phyloP scores from a whole-genome alignment of 1,140 invertebrate genomes.

The Aradophagus sp. region DNA sequence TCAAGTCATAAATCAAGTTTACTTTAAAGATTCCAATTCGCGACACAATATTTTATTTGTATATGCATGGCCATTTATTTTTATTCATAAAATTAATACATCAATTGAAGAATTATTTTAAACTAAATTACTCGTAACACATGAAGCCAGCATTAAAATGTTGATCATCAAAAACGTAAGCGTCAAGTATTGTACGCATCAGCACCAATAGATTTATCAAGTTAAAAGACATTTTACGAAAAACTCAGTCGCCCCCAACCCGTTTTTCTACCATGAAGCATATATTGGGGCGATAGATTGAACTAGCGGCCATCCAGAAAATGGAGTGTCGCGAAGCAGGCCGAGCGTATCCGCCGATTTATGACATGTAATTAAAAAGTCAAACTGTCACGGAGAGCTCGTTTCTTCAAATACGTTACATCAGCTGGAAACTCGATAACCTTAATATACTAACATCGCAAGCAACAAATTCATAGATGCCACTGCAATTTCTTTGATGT shows the following conservation, averaged over 20 bases:
- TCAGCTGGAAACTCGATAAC: conserved; percentile 63
- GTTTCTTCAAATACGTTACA: conserved; percentile 60
- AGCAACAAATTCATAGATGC: conserved; percentile 44
- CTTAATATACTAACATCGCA: conserved; percentile 51
- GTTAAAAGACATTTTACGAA: conserved; percentile 65
- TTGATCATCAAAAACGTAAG: conserved; percentile 35
- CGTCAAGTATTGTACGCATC: conserved; percentile 53
- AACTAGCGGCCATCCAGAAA: conserved; percentile 69
- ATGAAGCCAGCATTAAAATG: no score
- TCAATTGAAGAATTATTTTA: no score
- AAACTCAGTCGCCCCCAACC: conserved; percentile 43
- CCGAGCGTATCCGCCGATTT: conserved; percentile 69
- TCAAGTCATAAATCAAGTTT: no score
- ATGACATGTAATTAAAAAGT: conserved; percentile 72
- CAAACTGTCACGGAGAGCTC: conserved; percentile 58
- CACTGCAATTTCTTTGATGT: conserved; percentile 46
- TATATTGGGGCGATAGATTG: conserved; percentile 65
- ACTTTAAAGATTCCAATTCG: no score
- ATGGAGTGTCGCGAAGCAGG: conserved; percentile 68
- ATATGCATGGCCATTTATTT: no score
- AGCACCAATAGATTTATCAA: conserved; percentile 67
- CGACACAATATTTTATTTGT: no score
- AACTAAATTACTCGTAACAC: no score
- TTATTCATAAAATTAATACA: no score
- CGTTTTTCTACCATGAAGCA: conserved; percentile 43